Evolutionary conservation across 2,113 vertebrate species (phyloP), one percentile per base, ranked within the genome.

Genomic region (Macquaria australasica): DNA sequence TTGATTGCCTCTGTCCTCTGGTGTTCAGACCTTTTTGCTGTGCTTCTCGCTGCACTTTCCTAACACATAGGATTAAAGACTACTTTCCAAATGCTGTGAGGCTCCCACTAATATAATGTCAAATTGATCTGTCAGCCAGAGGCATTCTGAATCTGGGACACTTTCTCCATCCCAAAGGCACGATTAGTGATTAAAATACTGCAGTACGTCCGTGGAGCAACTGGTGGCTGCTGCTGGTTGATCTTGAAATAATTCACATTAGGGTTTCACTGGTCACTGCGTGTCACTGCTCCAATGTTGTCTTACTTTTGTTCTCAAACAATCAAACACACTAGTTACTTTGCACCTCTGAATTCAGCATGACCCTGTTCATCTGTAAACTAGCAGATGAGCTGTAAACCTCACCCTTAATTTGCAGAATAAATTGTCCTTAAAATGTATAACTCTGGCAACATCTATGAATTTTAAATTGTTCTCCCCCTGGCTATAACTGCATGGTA

Each of bases 91-190:
- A 81, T 86, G 87, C 85, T 87, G 64, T 53, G 79, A 87, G 87
- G 55, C 75, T 68, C 55, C 55, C 62, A 28, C 82, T 83, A 90
- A 89, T 81, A 85, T 81, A 83, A 90, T 88, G 94, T 92, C 88
- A 91, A 90, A 90, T 90, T 89, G 91, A 93, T 94, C 93, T 79
- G 90, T 93, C 90, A 91, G 74, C 87, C 74, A 73, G 66, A 83
- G 82, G 87, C 53, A 77, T 83, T 88, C 78, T 72, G 77, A 90
- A 93, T 86, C 90, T 88, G 88, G 85, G 88, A 89, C 85, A 78
- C 79, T 83, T 68, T 43, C 50, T 39, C 71, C 68, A 50, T 82
- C 88, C 87, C 89, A 82, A 73, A 81, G 73, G 90, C 89, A 74
- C 9, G 84, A 89, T 91, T 91, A 87, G 78, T 23, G 75, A 83